Base-by-base conservation (phyloP, 2,888 invertebrate genomes). In the Drosophila formosana region DNA sequence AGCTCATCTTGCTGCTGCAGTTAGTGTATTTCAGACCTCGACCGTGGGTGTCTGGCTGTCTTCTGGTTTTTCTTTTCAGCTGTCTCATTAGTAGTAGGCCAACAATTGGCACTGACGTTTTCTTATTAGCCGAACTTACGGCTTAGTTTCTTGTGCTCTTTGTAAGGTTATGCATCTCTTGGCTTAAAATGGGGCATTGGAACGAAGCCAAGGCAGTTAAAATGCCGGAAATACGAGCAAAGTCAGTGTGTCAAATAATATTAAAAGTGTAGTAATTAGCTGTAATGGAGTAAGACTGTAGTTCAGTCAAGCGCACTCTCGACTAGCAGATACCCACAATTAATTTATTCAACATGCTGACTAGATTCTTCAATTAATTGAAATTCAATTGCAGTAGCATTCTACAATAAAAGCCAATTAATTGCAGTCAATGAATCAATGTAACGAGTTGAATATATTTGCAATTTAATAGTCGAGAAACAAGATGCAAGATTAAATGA, bases 101-200 rank as follows among this genome's bases (percentile, higher is more conserved):
- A 46, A 57, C 34, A 47, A 18, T 28, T 57, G 57, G 46, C 57
- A 57, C 34, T 57, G 57, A 57, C 46, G 47, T 37, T 57, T 46
- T 26, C 13, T 11, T 47, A 18, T 47, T 37, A 37, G 3, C 13
- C 46, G 18, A n/a, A 26, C 56, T 6, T 26, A 34, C 9, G 4
- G 39, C 26, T 18, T 7, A 11, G 18, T 47, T 47, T 57, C 9
- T 34, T 34, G 18, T 1, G 8, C 11, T 43, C 18, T 23, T 55
- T 11, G n/a, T 2, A 11, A 55, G 23, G 23, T 25, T 53, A 18
- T n/a, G 11, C 30, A 43, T 18, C 30, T 9, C n/a, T 43, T 6
- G 18, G 0, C 25, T 26, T 25, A 0, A 56, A 45, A 32, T 32
- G 32, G 45, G 55, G 3, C 45, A 45, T 9, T 3, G 4, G 34